These are phyloP conservation scores for Drosophila melanica DNA, from an alignment of 1,140 invertebrate genomes.

Conservation along the genomic window DNA sequence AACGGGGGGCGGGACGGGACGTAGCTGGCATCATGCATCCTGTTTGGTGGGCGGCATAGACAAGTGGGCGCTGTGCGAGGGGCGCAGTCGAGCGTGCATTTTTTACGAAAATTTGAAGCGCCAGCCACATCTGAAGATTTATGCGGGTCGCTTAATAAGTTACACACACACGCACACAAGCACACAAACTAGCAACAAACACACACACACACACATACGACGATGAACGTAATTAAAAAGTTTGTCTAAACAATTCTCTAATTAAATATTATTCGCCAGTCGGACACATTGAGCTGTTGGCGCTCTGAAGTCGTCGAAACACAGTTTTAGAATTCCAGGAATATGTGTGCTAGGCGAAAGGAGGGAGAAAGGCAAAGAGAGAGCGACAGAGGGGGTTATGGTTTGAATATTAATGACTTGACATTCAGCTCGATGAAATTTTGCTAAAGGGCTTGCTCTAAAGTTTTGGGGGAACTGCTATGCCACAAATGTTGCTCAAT, in stretches of 20 bases:
- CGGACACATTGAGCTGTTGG: constrained; percentile 46
- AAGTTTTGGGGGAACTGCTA: constrained; percentile 37
- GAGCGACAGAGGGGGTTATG: constrained; percentile 5
- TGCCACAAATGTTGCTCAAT: constrained; percentile 77
- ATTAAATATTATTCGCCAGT: constrained; percentile 75
- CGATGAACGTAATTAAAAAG: constrained; percentile 74
- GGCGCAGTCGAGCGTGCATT: constrained; percentile 45
- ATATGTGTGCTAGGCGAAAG: constrained; percentile 1
- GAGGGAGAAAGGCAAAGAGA: background rate
- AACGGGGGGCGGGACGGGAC: background rate
- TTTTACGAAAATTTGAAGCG: constrained; percentile 44
- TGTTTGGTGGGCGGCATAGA: constrained; percentile 12
- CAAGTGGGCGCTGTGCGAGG: constrained; percentile 18
- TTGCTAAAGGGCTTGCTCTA: background rate
- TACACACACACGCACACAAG: constrained; percentile 13
- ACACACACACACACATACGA: constrained; percentile 3
- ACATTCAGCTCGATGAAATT: constrained; percentile 58
- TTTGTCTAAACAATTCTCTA: constrained; percentile 80
- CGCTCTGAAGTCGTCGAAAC: constrained; percentile 6
- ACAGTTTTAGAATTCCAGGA: constrained; percentile 34
- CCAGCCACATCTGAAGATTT: constrained; percentile 53
- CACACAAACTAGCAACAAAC: constrained; percentile 14
- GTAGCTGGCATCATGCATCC: constrained; percentile 22
- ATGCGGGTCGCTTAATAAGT: constrained; percentile 61
- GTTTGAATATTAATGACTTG: constrained; percentile 78